Evolutionary conservation across 2,113 vertebrate species (phyloP).

Genomic region (Scortum barcoo): DNA sequence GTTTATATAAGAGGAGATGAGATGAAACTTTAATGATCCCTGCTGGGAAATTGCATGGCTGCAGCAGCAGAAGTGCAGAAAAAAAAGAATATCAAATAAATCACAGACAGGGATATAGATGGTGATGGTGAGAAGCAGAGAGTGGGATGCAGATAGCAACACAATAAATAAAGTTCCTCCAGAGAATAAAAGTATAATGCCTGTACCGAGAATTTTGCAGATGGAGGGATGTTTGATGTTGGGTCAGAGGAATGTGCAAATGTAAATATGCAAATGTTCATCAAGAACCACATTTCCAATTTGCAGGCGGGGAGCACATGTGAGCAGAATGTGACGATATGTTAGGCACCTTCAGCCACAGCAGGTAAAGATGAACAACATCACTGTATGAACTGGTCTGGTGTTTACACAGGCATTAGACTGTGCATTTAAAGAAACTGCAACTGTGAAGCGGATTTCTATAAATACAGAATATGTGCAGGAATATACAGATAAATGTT

Average conservation of each 20-base stretch:
- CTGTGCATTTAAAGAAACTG: not conserved
- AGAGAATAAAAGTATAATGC: constrained; percentile 1
- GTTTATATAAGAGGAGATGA: constrained; percentile 54
- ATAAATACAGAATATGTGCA: constrained; percentile 3
- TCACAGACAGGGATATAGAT: constrained; percentile 20
- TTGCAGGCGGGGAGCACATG: not conserved
- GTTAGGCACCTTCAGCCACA: not conserved
- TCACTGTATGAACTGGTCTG: not conserved
- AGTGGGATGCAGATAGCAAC: constrained; percentile 1
- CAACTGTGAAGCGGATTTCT: constrained; percentile 4
- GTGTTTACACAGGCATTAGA: not conserved
- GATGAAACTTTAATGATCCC: constrained; percentile 67
- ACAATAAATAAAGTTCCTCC: constrained; percentile 26
- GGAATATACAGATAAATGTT: not conserved
- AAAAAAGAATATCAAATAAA: constrained; percentile 55
- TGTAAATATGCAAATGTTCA: constrained; percentile 21
- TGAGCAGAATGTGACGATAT: not conserved
- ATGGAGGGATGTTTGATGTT: not conserved
- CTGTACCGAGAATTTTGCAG: not conserved
- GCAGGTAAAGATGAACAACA: not conserved
- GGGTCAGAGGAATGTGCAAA: not conserved
- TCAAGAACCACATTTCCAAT: not conserved
- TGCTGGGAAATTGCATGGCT: constrained; percentile 43
- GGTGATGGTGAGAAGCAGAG: constrained; percentile 16
- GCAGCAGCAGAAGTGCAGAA: constrained; percentile 41